These are phyloP conservation scores for Strigops habroptila DNA, from an alignment of 2,113 vertebrate genomes.

Conservation along the genomic window DNA sequence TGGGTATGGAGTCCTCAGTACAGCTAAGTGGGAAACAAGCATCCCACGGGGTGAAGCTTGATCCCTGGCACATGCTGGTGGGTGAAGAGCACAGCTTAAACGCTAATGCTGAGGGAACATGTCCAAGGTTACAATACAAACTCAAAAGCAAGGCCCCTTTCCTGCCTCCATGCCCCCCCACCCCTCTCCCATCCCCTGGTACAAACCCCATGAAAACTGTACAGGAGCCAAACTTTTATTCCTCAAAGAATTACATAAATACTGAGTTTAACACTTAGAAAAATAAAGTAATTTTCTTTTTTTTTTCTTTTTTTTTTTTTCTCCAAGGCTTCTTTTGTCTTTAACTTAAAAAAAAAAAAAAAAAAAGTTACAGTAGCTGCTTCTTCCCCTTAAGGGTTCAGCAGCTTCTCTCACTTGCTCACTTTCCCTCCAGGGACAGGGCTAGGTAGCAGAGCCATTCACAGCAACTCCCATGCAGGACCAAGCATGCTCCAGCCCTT, in stretches of 20 bases:
- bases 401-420: constrained; percentile 65
- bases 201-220: constrained; percentile 74
- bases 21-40: not conserved
- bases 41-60: not conserved
- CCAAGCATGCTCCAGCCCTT: constrained; percentile 34
- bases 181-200: constrained; percentile 42
- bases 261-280: constrained; percentile 87
- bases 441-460: constrained; percentile 63
- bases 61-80: constrained; percentile 28
- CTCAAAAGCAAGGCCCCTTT: constrained; percentile 65
- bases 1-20: not conserved
- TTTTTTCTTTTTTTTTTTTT: constrained; percentile 39
- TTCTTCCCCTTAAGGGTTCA: constrained; percentile 68
- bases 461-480: constrained; percentile 65
- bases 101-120: constrained; percentile 69
- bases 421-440: constrained; percentile 40
- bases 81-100: constrained; percentile 60
- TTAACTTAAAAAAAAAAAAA: constrained; percentile 69
- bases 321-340: constrained; percentile 73
- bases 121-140: constrained; percentile 69
- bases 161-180: constrained; percentile 48
- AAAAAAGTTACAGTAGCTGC: constrained; percentile 76
- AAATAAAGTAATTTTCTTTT: constrained; percentile 84
- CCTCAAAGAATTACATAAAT: constrained; percentile 87
- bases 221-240: constrained; percentile 73